Base-by-base conservation (phyloP, 1,140 invertebrate genomes). In the Tribolium madens region DNA sequence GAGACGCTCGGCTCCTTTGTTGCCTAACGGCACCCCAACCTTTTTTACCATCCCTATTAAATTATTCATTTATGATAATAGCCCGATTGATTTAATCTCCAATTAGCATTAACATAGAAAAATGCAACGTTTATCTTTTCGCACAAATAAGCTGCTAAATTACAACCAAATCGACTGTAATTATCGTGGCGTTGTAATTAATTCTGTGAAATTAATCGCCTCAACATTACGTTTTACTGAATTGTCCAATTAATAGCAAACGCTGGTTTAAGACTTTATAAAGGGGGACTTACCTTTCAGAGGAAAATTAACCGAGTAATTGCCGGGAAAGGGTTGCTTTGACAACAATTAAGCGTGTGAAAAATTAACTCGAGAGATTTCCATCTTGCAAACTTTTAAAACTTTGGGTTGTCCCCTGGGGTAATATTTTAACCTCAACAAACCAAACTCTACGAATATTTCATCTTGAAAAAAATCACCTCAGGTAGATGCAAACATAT, bases 21-120 rank as follows among this genome's bases (percentile, higher is more conserved):
- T 64, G 26, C 26, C n/a, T 10, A 5, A 26, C 21, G 57, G 17
- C 57, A 33, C 57, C 57, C 10, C 12, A 26, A 14, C 57, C n/a
- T 64, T 42, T 42, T 64, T 64, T 64, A 13, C 21, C 57, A 64
- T 33, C 57, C 57, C 57, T 14, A 26, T 33, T 64, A 33, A 64
- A 64, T 64, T 64, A 64, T 33, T 33, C 57, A 64, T 64, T 64
- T 64, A 64, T 64, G 57, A 64, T 64, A 64, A 64, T 64, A 9
- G 13, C n/a, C n/a, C 26, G 57, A 64, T 33, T 12, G 7, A 21
- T 33, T 64, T 64, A 64, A 64, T 64, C 57, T 31, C 26, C 21
- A 64, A 64, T 64, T 64, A 64, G 10, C 31, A 33, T 33, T 64
- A 33, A 64, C 57, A 64, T 33, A 31, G 3, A 64, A 64, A 64